Evolutionary conservation across 2,797 vertebrate genomes (phyloP).

Genomic region (Sebastes reedi): DNA sequence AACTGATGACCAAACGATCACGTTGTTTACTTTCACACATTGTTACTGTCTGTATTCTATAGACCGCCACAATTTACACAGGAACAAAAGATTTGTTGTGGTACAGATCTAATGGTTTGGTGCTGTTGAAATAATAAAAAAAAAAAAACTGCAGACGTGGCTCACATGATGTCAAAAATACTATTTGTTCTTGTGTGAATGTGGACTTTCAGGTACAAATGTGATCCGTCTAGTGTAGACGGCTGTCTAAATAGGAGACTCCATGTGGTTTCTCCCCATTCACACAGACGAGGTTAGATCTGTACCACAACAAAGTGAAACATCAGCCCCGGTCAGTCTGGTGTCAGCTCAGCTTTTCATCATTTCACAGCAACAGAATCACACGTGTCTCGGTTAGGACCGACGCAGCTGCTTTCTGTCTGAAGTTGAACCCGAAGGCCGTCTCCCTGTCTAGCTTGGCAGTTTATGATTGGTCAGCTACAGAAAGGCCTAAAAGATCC

Average conservation of each 20-base stretch:
- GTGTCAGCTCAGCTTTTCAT: conserved; percentile 11
- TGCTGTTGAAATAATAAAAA: conserved; percentile 18
- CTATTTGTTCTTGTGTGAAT: conserved; percentile 42
- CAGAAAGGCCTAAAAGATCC: conserved; percentile 47
- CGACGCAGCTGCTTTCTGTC: conserved; percentile 25
- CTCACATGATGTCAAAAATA: conserved; percentile 26
- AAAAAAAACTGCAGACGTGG: neutral
- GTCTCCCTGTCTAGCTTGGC: conserved; percentile 28
- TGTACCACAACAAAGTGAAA: conserved; percentile 44
- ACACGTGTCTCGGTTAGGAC: conserved; percentile 8
- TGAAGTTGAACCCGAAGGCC: conserved; percentile 20
- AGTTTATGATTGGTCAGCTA: conserved; percentile 62
- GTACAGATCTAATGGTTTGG: conserved; percentile 32
- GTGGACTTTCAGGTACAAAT: neutral
- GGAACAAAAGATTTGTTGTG: conserved; percentile 15
- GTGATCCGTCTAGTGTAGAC: neutral
- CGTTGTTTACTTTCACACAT: neutral
- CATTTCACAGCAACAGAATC: conserved; percentile 32
- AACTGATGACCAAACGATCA: conserved; percentile 14
- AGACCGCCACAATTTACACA: conserved; percentile 12
- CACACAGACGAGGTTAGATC: conserved; percentile 12
- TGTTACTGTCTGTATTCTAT: neutral
- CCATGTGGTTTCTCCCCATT: neutral
- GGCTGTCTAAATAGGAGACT: conserved; percentile 10
- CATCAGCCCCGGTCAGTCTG: neutral